Evolutionary conservation across 2,113 vertebrate species (phyloP), one percentile per base, ranked within the genome.

Genomic region (Phrynosoma platyrhinos): DNA sequence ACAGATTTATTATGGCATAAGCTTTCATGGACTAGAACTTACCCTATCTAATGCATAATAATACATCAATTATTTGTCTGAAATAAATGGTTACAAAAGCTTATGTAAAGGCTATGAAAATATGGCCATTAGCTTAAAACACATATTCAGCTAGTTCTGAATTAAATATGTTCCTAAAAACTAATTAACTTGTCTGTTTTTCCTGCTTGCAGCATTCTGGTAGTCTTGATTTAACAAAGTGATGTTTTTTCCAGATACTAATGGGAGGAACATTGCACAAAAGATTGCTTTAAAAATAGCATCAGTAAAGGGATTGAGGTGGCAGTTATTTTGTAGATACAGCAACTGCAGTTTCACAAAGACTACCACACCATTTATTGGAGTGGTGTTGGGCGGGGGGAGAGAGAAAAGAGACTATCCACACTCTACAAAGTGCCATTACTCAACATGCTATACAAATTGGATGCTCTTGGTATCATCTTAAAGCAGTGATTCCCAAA

Each of bases 291-390:
- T 74, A 53, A 89, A 91, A 91, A 80, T 40, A 88, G 71, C 88
- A 68, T 21, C 14, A 14, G 91, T 1, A 58, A 55, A 76, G 92
- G 83, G 80, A 86, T 23, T 87, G 91, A 83, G 82, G 88, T 84
- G 79, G 87, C 85, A 94, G 92, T 10, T 2, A 1, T 69, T 69
- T 77, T 90, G 93, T 42, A 83, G 89, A 89, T 79, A 90, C 88
- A 81, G 86, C 87, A 90, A 9, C 91, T 82, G 10, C 87, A 69
- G 87, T 4, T 87, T 92, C 90, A 30, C 76, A 71, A 86, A 84
- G 88, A n/a, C 79, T 90, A 86, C 42, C 78, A 78, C 88, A 88
- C 88, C 90, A 93, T 14, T 75, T 90, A 91, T 92, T 86, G 90
- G 82, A 90, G 62, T 23, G 25, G 84, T 88, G 91, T 36, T 36